Evolutionary conservation across 2,888 invertebrate species (phyloP).

Genomic region (Invenusta paracnida): DNA sequence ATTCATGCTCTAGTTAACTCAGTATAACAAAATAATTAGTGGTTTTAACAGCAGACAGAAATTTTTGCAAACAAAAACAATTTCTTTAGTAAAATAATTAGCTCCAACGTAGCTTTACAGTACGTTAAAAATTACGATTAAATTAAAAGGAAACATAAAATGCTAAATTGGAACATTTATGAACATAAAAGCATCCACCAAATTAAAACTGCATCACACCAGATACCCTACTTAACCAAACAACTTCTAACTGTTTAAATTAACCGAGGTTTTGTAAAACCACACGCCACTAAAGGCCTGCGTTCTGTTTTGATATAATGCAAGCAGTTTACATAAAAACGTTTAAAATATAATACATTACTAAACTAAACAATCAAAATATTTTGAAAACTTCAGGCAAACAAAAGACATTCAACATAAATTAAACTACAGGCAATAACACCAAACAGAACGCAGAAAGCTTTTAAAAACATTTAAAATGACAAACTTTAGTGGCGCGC

Average conservation of each 20-base stretch:
- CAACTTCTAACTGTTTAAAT: too few relatives aligned
- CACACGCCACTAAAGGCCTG: not conserved
- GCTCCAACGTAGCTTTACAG: not conserved
- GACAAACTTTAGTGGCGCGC: not conserved
- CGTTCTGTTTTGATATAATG: conserved; percentile 1
- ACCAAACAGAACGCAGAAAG: conserved; percentile 29
- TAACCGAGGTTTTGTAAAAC: too few relatives aligned
- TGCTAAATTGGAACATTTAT: too few relatives aligned
- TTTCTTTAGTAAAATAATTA: not conserved
- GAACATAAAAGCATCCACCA: conserved; percentile 9
- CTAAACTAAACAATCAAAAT: conserved; percentile 7
- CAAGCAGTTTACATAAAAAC: not conserved
- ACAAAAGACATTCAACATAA: conserved; percentile 23
- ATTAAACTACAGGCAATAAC: conserved; percentile 9
- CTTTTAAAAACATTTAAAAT: too few relatives aligned
- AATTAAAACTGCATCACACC: not conserved
- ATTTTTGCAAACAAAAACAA: not conserved
- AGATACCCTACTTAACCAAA: too few relatives aligned
- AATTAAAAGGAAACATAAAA: too few relatives aligned
- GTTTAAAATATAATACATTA: not conserved
- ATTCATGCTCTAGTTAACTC: too few relatives aligned
- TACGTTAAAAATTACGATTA: too few relatives aligned
- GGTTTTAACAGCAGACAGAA: not conserved
- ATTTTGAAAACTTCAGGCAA: not conserved
- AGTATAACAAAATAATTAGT: not conserved